Percentiles rank a stretch among this genome's conserved stretches.
Conservation (phyloP, 2,113 vertebrate genomes). For the Mugil cephalus region DNA sequence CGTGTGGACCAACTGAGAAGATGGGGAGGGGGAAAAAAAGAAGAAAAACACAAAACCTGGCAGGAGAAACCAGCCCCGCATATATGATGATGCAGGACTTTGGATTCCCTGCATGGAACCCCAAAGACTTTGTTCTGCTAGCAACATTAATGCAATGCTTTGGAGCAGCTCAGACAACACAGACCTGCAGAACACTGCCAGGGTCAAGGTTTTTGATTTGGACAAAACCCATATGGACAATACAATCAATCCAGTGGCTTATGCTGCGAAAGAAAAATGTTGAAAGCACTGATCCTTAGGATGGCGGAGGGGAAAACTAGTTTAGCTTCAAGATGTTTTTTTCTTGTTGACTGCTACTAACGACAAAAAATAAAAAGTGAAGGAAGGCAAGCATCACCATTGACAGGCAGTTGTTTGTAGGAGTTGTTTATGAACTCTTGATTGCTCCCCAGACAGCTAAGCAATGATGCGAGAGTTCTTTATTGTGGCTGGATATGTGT, state of each 20-base stretch:
- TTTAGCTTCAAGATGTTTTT: constrained; percentile 2
- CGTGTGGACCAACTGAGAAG: not conserved
- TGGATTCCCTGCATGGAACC: constrained; percentile 7
- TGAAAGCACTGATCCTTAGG: not conserved
- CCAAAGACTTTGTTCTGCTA: not conserved
- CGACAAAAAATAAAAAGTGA: not conserved
- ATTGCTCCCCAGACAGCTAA: constrained; percentile 46
- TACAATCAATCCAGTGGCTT: not conserved
- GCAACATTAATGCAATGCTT: constrained; percentile 34
- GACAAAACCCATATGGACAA: constrained; percentile 1
- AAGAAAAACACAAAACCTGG: not conserved
- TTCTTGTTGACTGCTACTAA: not conserved
- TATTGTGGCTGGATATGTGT: constrained; percentile 46
- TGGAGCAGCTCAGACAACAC: constrained; percentile 5
- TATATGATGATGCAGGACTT: not conserved
- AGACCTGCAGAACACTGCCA: not conserved
- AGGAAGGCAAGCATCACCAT: not conserved
- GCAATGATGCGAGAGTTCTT: constrained; percentile 38
- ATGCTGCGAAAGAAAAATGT: not conserved
- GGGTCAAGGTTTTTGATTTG: constrained; percentile 15
- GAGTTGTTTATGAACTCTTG: constrained; percentile 51
- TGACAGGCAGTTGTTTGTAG: constrained; percentile 24
- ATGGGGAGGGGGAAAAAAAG: not conserved
- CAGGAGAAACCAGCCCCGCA: not conserved
- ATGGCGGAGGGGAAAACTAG: not conserved